Conservation (phyloP, 1,140 invertebrate species). For the Heterodera carotae region DNA sequence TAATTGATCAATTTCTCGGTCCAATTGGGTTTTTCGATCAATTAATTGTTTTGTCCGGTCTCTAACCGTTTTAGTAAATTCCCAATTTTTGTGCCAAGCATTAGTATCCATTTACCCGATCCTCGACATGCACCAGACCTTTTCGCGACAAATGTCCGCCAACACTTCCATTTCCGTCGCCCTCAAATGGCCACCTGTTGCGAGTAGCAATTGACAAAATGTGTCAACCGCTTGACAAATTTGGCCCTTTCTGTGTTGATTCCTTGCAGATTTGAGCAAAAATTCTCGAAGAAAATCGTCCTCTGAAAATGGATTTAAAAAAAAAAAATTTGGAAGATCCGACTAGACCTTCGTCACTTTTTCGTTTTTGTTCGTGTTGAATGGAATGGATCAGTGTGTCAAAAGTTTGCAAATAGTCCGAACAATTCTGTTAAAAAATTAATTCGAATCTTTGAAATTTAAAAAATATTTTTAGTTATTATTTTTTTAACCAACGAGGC, state of each 20-base stretch:
- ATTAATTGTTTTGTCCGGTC: no score
- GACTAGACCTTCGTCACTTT: conserved; percentile 13
- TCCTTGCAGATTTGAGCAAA: conserved; percentile 44
- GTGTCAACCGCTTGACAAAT: conserved; percentile 46
- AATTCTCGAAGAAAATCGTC: conserved; percentile 45
- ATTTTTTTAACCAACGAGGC: no score
- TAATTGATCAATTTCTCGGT: no score
- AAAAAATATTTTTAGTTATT: no score
- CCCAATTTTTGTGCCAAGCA: no score
- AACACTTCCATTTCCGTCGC: conserved; percentile 37
- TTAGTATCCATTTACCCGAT: no score
- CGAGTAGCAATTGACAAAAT: conserved; percentile 47
- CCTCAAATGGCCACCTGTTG: conserved; percentile 36
- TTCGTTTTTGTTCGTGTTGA: conserved; percentile 20
- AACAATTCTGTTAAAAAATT: conserved; percentile 25
- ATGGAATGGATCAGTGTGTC: conserved; percentile 27
- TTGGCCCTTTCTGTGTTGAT: conserved; percentile 40
- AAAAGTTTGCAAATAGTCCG: conserved; percentile 28
- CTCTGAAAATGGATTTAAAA: not conserved
- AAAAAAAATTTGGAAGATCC: not conserved
- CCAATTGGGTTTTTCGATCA: no score
- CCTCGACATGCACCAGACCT: conserved; percentile 12
- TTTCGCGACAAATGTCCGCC: conserved; percentile 40
- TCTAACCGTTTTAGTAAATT: no score
- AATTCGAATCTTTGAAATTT: no score